These are phyloP conservation scores for Trogon surrucura DNA, from an alignment of 2,113 vertebrate species.

Conservation along the genomic window DNA sequence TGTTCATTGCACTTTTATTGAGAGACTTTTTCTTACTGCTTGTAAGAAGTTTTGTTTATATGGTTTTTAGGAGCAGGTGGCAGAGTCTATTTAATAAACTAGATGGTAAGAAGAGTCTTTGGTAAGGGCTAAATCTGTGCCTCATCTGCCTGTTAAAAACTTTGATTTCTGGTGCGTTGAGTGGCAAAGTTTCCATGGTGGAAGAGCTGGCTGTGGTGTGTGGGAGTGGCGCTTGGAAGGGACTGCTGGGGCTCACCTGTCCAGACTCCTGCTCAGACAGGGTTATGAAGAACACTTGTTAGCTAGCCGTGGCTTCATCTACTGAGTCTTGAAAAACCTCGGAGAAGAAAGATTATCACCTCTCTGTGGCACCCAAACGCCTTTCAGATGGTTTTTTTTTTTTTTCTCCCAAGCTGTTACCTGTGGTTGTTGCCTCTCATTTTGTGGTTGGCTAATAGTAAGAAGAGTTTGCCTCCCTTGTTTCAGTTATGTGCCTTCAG, in stretches of 20 bases:
- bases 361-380: neutral
- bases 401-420: neutral
- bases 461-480: neutral
- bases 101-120: neutral
- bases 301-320: neutral
- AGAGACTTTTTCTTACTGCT: neutral
- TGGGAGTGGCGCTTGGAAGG: neutral
- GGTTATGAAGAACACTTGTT: rapidly evolving
- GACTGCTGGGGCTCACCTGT: neutral
- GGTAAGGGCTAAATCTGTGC: neutral
- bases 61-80: neutral
- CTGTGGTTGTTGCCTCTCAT: neutral
- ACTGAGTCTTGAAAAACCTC: neutral
- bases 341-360: neutral
- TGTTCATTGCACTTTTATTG: neutral
- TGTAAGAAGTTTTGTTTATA: neutral
- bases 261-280: neutral
- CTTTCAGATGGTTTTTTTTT: neutral
- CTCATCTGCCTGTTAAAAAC: neutral
- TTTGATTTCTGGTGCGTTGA: neutral
- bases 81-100: neutral
- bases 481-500: neutral
- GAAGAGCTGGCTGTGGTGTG: neutral
- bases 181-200: neutral
- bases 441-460: neutral